Percentiles rank a stretch among this genome's conserved stretches.
Evolutionary conservation across 2,113 vertebrate genomes (phyloP).

Genomic region (Lanius ludovicianus): DNA sequence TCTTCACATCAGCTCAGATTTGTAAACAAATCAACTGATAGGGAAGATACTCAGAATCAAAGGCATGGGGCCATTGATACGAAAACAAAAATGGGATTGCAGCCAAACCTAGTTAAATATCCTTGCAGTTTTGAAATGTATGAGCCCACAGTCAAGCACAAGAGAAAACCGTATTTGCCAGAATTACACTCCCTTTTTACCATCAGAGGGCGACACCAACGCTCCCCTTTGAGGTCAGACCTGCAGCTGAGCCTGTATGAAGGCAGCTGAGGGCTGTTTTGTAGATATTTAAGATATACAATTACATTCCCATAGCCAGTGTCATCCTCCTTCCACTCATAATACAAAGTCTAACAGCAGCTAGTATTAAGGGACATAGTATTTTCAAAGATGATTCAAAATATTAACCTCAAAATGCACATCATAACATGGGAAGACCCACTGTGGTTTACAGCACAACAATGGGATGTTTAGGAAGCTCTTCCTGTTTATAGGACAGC

Average conservation of each 20-base stretch:
- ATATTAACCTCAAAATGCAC: conserved; percentile 43
- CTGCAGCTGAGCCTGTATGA: background rate
- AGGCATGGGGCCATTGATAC: background rate
- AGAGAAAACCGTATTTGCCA: background rate
- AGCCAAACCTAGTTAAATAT: conserved; percentile 4
- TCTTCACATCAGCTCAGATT: conserved; percentile 54
- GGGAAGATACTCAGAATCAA: conserved; percentile 30
- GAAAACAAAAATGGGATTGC: background rate
- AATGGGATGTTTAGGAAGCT: conserved; percentile 22
- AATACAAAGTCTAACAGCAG: conserved; percentile 18
- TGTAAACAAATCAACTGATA: conserved; percentile 56
- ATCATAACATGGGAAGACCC: background rate
- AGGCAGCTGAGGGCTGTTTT: background rate
- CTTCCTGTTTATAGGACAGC: conserved; percentile 42
- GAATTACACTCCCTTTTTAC: background rate
- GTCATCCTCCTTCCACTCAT: background rate
- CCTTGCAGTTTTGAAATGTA: background rate
- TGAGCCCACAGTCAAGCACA: background rate
- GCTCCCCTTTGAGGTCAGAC: conserved; percentile 35
- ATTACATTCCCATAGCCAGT: background rate
- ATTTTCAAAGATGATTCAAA: conserved; percentile 37
- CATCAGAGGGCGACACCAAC: conserved; percentile 55
- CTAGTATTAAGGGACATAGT: background rate
- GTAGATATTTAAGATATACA: background rate
- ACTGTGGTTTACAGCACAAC: conserved; percentile 3